Base-by-base conservation (phyloP, 2,113 vertebrate genomes). In the Calyptommatus sinebrachiatus region DNA sequence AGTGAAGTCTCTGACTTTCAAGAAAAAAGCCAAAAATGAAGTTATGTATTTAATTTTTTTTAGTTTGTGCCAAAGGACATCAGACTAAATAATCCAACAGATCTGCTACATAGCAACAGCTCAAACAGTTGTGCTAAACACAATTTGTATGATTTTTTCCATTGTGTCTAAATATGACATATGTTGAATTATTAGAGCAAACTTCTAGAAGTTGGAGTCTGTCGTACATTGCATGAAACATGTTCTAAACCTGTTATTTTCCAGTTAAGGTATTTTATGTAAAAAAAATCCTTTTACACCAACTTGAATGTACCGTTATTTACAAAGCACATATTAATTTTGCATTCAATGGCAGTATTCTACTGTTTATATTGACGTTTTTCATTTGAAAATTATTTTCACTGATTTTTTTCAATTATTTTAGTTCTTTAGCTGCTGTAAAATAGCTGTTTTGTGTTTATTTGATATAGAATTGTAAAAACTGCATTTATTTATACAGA, bases 401-500 rank as follows among this genome's bases (percentile, higher is more conserved):
- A 53, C 29, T 35, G 21, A 18, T 29, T 71, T 71, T 80, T 85
- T 88, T 86, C 87, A 91, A 75, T 88, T 89, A 87, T 84, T 88
- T 89, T 92, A 85, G 79, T 89, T 94, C 84, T 48, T 86, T 93
- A 95, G 94, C 81, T 77, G 90, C 89, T 95, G 94, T 95, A 94
- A 93, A 92, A 94, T 92, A 89, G 93, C 88, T 86, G 82, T 86
- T 92, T 90, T 92, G 85, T 94, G 90, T 94, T 91, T 86, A 86
- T 94, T 93, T 95, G 92, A 95, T 95, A 95, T 87, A 94, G 90
- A 95, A 94, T 79, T 94, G 91, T 95, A 95, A 90, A 93, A 94
- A 86, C 90, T 86, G 88, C 94, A 93, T 93, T 95, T 96, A 96
- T 96, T 96, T 96, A 96, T 96, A 96, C 93, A 96, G 95, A 96